A percentile compares a stretch with the other conserved stretches of the same genome.
These are phyloP conservation scores for Tiliqua scincoides DNA, from an alignment of 2,113 vertebrate genomes.

Conservation along the genomic window DNA sequence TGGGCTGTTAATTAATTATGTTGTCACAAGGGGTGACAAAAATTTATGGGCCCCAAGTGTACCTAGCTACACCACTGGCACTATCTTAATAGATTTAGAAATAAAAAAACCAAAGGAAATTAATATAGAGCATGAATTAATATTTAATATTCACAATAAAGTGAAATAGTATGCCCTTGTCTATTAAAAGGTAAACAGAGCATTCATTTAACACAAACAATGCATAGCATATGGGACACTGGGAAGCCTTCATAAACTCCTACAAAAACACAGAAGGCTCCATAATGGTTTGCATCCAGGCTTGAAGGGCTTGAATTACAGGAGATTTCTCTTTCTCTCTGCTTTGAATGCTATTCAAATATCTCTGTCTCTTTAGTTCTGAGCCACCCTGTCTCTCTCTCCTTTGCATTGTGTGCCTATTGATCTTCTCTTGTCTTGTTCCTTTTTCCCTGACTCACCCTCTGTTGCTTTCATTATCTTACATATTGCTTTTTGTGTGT, in stretches of 20 bases:
- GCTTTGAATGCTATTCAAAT: neutral
- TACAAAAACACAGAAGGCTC: neutral
- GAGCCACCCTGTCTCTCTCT: neutral
- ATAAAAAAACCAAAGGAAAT: neutral
- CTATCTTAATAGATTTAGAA: neutral
- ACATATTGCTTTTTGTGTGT: neutral
- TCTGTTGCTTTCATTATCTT: neutral
- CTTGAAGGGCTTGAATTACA: neutral
- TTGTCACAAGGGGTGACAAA: too few relatives aligned
- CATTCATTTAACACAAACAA: neutral
- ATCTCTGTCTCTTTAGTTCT: neutral
- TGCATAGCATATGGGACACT: neutral
- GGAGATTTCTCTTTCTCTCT: neutral
- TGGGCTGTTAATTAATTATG: too few relatives aligned
- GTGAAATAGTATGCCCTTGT: neutral
- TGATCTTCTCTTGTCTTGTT: neutral
- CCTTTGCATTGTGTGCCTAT: neutral
- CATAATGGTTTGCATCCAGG: neutral
- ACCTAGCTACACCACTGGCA: too few relatives aligned
- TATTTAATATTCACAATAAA: constrained; percentile 11
- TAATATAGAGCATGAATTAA: neutral
- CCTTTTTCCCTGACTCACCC: neutral
- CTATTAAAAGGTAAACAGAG: neutral
- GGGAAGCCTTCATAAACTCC: neutral
- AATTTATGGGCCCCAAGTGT: too few relatives aligned